Conservation (phyloP, 1,140 invertebrate genomes). For the Teleopsis dalmanni region DNA sequence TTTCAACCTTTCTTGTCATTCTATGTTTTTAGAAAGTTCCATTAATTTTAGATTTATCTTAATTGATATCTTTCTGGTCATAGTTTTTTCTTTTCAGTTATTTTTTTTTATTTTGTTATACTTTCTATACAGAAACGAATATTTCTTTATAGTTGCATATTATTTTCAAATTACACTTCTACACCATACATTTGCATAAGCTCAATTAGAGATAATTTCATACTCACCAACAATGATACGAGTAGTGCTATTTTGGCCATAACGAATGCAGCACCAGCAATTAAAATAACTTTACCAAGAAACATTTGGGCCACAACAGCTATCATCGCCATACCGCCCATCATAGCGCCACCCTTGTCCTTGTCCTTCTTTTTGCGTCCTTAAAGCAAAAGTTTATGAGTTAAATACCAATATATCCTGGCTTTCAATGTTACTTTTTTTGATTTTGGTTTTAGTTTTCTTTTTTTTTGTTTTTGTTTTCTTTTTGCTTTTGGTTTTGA, state of each 20-base stretch:
- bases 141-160: no score
- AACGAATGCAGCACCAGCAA: constrained; percentile 58
- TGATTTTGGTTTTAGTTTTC: constrained; percentile 22
- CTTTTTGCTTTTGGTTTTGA: constrained; percentile 13
- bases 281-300: constrained; percentile 59
- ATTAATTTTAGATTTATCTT: no score
- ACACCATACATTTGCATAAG: no score
- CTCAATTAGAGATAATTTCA: background rate
- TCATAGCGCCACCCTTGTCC: constrained; percentile 49
- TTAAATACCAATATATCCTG: constrained; percentile 24
- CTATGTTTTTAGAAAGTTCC: no score
- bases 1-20: no score
- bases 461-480: constrained; percentile 16
- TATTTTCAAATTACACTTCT: no score
- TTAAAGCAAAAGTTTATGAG: constrained; percentile 31
- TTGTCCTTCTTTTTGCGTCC: constrained; percentile 44
- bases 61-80: no score
- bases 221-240: constrained; percentile 52
- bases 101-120: no score
- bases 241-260: constrained; percentile 61
- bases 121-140: no score
- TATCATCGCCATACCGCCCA: constrained; percentile 57
- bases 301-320: constrained; percentile 59
- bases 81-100: no score
- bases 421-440: constrained; percentile 12